Evolutionary conservation across 1,140 invertebrate species (phyloP).

Genomic region (Drosophila athabasca): DNA sequence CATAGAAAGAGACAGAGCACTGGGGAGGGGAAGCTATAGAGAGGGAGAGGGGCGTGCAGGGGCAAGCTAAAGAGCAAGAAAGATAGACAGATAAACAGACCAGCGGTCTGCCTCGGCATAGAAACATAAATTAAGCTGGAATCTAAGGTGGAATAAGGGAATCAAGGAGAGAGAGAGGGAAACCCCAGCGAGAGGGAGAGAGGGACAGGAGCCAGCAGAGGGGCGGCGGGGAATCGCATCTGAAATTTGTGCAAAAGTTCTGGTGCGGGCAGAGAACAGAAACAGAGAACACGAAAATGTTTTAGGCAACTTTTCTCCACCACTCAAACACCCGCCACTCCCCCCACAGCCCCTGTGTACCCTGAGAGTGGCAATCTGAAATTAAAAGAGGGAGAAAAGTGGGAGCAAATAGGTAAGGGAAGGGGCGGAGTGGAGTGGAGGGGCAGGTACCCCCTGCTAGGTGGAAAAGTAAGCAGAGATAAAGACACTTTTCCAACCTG

Average conservation of each 20-base stretch:
- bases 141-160: constrained; percentile 46
- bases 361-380: constrained; percentile 37
- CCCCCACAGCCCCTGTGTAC: constrained; percentile 10
- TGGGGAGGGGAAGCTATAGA: too few relatives aligned
- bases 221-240: constrained; percentile 10
- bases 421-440: neutral
- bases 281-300: constrained; percentile 45
- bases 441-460: constrained; percentile 1
- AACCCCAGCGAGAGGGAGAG: neutral
- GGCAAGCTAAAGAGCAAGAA: neutral
- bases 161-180: neutral
- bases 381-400: constrained; percentile 9
- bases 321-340: neutral
- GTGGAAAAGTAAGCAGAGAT: constrained; percentile 45
- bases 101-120: constrained; percentile 40
- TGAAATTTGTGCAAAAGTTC: constrained; percentile 61
- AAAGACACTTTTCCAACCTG: constrained; percentile 15
- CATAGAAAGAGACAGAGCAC: neutral
- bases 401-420: neutral
- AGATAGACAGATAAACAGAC: constrained; percentile 55
- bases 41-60: too few relatives aligned
- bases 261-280: constrained; percentile 16
- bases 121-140: constrained; percentile 74
- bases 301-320: constrained; percentile 56
- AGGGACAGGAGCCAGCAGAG: neutral